phyloP scores from a whole-genome alignment of 2,113 vertebrate species.

The Jacana jacana region DNA sequence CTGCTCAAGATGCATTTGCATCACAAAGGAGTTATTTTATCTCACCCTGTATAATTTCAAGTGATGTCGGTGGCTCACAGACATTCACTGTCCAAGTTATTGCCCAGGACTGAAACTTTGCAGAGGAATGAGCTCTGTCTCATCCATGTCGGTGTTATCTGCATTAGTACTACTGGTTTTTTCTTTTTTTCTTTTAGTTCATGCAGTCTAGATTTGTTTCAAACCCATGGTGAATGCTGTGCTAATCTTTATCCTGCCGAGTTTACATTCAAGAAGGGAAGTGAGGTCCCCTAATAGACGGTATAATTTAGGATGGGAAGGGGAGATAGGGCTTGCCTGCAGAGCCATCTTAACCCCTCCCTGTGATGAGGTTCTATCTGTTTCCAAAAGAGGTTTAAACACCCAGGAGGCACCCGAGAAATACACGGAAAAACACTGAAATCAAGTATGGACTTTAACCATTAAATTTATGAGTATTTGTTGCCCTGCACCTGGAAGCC shows the following conservation, averaged over 20 bases:
- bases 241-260: neutral
- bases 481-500: neutral
- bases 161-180: neutral
- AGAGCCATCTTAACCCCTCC: neutral
- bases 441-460: neutral
- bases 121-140: neutral
- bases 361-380: neutral
- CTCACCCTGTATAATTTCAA: neutral
- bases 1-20: neutral
- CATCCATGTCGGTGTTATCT: neutral
- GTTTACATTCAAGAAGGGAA: neutral
- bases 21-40: constrained; percentile 8
- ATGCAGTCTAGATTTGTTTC: neutral
- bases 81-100: neutral
- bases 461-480: neutral
- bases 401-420: neutral
- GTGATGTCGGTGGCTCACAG: neutral
- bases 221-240: neutral
- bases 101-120: neutral
- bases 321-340: neutral
- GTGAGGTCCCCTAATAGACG: neutral
- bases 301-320: neutral
- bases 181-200: neutral
- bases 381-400: neutral
- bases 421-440: neutral